Evolutionary conservation across 2,797 vertebrate species (phyloP), one percentile per base, ranked within the genome.

Genomic region (Eulemur rubriventer): DNA sequence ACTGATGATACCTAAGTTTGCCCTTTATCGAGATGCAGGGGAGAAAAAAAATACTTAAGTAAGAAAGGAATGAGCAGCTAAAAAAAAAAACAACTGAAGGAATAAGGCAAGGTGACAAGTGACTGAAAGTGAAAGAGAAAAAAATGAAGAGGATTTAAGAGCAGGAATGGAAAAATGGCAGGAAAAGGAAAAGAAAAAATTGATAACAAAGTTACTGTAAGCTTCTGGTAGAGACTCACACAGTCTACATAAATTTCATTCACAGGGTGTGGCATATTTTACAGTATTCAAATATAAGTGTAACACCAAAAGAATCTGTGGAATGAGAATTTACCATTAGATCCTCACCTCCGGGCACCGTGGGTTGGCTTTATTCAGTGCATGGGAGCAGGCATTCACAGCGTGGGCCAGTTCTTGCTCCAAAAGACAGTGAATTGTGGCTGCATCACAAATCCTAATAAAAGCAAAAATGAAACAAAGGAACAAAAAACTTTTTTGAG

Each of bases 361-460:
- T 7, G 99, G 99, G 96, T 99, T 99, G 67, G 99, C 99, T 99
- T 99, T 99, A 98, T 99, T 99, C 98, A 99, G 99, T 76, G 99
- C 99, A 30, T 99, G 99, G 8, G 99, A 99, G 28, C 99, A 99
- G 0, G 99, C 99, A 30, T 99, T 99, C 73, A 99, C 99, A 2
- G 99, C 99, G 7, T 99, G 99, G 88, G 99, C 99, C 97, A 99
- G 98, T 93, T 99, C 99, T 98, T 99, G 99, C 97, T 99, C 99
- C 92, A 99, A 95, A 18, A 99, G 99, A 72, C 99, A 99, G 24
- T 99, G 99, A 93, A 99, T 99, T 98, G 99, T 99, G 63, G 99
- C 99, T 35, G 99, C 99, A 93, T 99, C 99, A 97, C 99, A 99
- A 97, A 99, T 99, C 98, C 99, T 99, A 97, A 2, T 99, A 97